A percentile compares a stretch with the other conserved stretches of the same genome.
phyloP scores from a whole-genome alignment of 2,113 vertebrate genomes.

The Protomyctophum bolini region DNA sequence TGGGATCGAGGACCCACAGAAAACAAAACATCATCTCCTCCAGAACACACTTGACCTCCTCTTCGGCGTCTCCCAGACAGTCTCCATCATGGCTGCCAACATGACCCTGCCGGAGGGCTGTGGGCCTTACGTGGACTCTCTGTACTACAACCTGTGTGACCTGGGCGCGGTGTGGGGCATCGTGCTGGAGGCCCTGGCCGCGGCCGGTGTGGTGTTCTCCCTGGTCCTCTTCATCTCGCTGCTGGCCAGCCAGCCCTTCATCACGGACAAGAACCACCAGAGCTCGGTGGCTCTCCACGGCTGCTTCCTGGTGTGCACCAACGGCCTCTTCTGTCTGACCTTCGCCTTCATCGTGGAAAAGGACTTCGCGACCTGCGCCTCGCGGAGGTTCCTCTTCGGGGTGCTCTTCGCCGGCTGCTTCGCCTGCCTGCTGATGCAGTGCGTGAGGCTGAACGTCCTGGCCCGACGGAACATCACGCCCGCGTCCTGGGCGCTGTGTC shows the following conservation, averaged over 20 bases:
- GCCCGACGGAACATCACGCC: constrained; percentile 74
- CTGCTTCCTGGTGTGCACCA: constrained; percentile 83
- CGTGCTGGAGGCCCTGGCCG: constrained; percentile 86
- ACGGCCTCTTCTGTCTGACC: constrained; percentile 90
- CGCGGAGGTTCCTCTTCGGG: constrained; percentile 91
- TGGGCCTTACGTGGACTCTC: constrained; percentile 75
- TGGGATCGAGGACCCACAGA: constrained; percentile 6
- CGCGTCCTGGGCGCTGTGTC: constrained; percentile 78
- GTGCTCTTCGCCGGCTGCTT: constrained; percentile 92
- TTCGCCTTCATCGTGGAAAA: constrained; percentile 89
- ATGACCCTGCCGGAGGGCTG: constrained; percentile 78
- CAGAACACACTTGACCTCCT: constrained; percentile 33
- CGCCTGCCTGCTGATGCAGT: constrained; percentile 86
- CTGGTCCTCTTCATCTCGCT: constrained; percentile 87
- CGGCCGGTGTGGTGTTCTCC: constrained; percentile 79
- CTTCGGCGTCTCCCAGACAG: constrained; percentile 37
- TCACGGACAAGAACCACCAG: constrained; percentile 77
- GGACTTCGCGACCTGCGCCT: constrained; percentile 88
- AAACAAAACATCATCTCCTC: constrained; percentile 10
- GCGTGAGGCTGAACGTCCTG: constrained; percentile 84
- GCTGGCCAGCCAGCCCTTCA: constrained; percentile 89
- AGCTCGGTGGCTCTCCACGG: constrained; percentile 82
- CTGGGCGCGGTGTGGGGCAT: constrained; percentile 85
- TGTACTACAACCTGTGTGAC: constrained; percentile 93
- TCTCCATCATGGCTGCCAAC: constrained; percentile 47